These are phyloP conservation scores for Bovichtus variegatus DNA, from an alignment of 2,797 vertebrate genomes.

Conservation along the genomic window DNA sequence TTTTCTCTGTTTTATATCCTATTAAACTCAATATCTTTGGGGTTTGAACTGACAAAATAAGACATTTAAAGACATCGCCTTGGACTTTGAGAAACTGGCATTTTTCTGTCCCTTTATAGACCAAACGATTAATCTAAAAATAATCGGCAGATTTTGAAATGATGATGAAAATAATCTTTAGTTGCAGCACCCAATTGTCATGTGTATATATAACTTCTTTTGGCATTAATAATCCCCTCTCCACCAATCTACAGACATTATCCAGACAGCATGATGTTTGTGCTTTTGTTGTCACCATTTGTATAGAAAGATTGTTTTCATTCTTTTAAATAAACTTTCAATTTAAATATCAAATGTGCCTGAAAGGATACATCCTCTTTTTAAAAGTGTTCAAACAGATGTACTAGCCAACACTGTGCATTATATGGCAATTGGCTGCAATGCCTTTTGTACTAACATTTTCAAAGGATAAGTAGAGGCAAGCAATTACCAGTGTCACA, in stretches of 20 bases:
- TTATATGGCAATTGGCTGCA: conserved; percentile 60
- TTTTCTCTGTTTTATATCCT: too few species aligned
- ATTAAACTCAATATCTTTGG: too few species aligned
- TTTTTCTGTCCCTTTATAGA: too few species aligned
- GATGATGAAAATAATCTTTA: too few species aligned
- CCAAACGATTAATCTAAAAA: too few species aligned
- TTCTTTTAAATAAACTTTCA: too few species aligned
- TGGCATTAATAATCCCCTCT: background rate
- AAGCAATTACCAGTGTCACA: conserved; percentile 70
- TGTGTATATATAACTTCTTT: conserved; percentile 2
- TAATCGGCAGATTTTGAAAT: too few species aligned
- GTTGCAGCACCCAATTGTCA: too few species aligned
- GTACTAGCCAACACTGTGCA: conserved; percentile 29
- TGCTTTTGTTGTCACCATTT: background rate
- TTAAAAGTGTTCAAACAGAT: background rate
- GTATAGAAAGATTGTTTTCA: conserved; percentile 21
- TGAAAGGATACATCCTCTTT: conserved; percentile 1
- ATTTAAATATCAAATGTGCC: conserved; percentile 12
- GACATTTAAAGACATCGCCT: too few species aligned
- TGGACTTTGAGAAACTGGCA: too few species aligned
- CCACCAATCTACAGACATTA: background rate
- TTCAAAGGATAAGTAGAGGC: conserved; percentile 54
- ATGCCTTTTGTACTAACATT: conserved; percentile 54
- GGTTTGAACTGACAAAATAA: too few species aligned
- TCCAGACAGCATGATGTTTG: background rate